Evolutionary conservation across 2,113 vertebrate species (phyloP).

Genomic region (Podocnemis expansa): DNA sequence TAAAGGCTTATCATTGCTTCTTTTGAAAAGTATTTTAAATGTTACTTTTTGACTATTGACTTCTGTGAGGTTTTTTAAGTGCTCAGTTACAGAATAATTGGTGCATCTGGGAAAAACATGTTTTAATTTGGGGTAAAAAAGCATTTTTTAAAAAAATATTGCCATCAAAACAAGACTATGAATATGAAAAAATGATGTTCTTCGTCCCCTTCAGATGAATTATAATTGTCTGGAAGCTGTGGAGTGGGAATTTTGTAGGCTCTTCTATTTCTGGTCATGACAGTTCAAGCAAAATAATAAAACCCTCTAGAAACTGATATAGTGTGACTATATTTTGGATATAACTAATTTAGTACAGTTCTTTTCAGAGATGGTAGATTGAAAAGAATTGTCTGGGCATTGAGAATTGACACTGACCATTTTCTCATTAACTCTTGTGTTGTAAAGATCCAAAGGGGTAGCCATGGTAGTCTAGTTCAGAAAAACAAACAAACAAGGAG

Average conservation of each 20-base stretch:
- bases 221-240: background rate
- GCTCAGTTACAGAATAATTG: constrained; percentile 65
- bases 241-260: background rate
- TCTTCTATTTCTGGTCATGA: background rate
- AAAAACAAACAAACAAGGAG: too few species aligned
- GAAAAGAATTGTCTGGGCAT: background rate
- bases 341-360: constrained; percentile 7
- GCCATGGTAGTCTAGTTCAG: too few species aligned
- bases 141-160: constrained; percentile 37
- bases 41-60: constrained; percentile 63
- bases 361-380: background rate
- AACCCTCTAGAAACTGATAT: background rate
- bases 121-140: constrained; percentile 53
- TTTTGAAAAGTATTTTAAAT: constrained; percentile 70
- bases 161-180: constrained; percentile 59
- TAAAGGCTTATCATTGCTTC: constrained; percentile 62
- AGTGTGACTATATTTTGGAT: background rate
- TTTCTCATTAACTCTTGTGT: constrained; percentile 25
- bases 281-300: background rate
- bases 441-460: too few species aligned
- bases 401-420: constrained; percentile 19
- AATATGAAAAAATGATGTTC: constrained; percentile 33
- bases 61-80: constrained; percentile 50
- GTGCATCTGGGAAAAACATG: constrained; percentile 47
- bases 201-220: background rate